Evolutionary conservation across 2,888 invertebrate species (phyloP).

Genomic region (Ellobium chinense): DNA sequence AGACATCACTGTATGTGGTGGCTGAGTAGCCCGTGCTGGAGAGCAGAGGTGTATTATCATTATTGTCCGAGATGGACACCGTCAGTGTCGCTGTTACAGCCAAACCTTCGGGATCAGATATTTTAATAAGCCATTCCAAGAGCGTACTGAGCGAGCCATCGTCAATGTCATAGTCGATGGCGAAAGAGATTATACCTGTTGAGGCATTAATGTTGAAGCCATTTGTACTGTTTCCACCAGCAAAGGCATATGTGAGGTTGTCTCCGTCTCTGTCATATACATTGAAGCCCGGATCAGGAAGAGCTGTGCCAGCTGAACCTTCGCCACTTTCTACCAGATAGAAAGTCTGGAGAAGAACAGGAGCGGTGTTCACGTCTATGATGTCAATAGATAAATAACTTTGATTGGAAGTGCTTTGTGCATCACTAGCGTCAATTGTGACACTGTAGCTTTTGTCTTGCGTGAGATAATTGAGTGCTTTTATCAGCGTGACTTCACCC

Average conservation of each 20-base stretch:
- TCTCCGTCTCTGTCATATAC: constrained; percentile 6
- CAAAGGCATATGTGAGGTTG: constrained; percentile 9
- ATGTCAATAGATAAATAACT: neutral
- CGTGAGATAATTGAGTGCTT: neutral
- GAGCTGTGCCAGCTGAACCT: constrained; percentile 1
- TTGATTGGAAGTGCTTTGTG: neutral
- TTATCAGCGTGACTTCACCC: neutral
- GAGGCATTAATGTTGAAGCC: neutral
- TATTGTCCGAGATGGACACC: constrained; percentile 28
- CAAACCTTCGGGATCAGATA: constrained; percentile 13
- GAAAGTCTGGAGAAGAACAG: neutral
- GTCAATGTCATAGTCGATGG: constrained; percentile 12
- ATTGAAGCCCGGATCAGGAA: constrained; percentile 17
- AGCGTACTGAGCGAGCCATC: neutral
- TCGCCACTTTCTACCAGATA: constrained; percentile 1
- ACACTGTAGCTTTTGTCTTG: constrained; percentile 11
- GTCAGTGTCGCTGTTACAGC: constrained; percentile 31
- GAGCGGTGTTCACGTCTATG: constrained; percentile 1
- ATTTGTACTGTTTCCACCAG: neutral
- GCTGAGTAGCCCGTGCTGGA: neutral
- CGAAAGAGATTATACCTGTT: constrained; percentile 8
- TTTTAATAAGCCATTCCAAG: neutral
- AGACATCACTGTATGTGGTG: neutral
- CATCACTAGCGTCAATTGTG: constrained; percentile 10
- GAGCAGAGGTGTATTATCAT: constrained; percentile 29